Percentiles rank a stretch among this genome's conserved stretches.
These are phyloP conservation scores for Laothoe populi DNA, from an alignment of 2,888 invertebrate species.

Conservation along the genomic window DNA sequence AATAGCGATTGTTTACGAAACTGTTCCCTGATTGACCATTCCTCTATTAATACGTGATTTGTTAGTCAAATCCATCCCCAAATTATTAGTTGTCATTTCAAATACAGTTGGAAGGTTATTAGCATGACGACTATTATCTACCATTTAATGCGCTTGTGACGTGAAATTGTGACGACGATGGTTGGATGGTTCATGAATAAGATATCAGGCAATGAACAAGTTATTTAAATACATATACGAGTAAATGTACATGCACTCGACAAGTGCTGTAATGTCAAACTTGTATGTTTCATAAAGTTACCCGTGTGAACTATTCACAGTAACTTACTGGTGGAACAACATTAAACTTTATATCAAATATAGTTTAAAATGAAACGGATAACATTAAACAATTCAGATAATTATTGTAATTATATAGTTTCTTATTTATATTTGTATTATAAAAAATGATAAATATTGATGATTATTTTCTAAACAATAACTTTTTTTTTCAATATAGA, in stretches of 20 bases:
- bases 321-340: no score
- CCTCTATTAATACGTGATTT: conserved; percentile 52
- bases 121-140: conserved; percentile 71
- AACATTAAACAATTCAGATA: no score
- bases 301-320: no score
- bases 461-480: no score
- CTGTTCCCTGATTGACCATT: conserved; percentile 23
- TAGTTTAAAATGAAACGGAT: no score
- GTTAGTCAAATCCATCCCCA: conserved; percentile 80
- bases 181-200: conserved; percentile 54
- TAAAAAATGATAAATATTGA: no score
- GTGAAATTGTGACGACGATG: no score
- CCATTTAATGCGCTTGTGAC: conserved; percentile 55
- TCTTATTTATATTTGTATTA: no score
- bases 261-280: conserved; percentile 11
- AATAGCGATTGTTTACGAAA: conserved; percentile 3
- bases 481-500: not conserved
- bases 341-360: no score
- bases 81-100: conserved; percentile 74
- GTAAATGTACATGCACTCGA: conserved; percentile 29
- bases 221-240: conserved; percentile 6
- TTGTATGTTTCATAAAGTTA: not conserved
- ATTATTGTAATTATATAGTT: no score
- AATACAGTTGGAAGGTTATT: conserved; percentile 77
- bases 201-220: conserved; percentile 67